phyloP scores from a whole-genome alignment of 2,113 vertebrate species.

The Plectropomus leopardus region DNA sequence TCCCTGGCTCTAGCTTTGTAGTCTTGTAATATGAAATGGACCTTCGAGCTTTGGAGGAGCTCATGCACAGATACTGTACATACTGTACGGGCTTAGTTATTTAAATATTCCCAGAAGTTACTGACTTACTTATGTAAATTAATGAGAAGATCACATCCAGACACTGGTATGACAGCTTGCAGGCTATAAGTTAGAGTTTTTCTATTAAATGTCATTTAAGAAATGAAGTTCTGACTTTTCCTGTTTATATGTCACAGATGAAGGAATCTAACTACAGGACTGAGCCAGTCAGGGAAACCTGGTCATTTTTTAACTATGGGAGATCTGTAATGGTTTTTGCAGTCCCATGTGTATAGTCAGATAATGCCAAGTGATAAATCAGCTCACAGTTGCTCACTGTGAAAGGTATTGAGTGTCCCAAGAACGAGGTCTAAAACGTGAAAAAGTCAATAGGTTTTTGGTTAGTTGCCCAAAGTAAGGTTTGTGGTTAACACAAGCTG shows the following conservation, averaged over 20 bases:
- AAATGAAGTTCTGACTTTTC: not conserved
- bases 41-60: conserved; percentile 33
- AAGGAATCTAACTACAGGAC: not conserved
- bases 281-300: not conserved
- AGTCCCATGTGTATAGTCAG: not conserved
- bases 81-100: not conserved
- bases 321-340: not conserved
- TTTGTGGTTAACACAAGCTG: too few relatives aligned
- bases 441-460: too few relatives aligned
- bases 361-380: too few relatives aligned
- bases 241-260: not conserved
- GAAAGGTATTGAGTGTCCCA: too few relatives aligned
- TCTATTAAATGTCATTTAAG: conserved; percentile 1
- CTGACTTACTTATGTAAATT: conserved; percentile 16
- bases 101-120: not conserved
- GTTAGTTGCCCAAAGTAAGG: too few relatives aligned
- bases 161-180: not conserved
- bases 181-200: conserved; percentile 11
- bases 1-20: conserved; percentile 49
- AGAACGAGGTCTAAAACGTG: too few relatives aligned
- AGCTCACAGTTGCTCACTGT: too few relatives aligned
- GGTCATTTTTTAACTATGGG: not conserved
- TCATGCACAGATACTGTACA: conserved; percentile 17
- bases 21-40: conserved; percentile 36
- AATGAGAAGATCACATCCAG: not conserved